Evolutionary conservation across 2,113 vertebrate genomes (phyloP), one percentile per base, ranked within the genome.

Genomic region (Pteruthius melanotis): DNA sequence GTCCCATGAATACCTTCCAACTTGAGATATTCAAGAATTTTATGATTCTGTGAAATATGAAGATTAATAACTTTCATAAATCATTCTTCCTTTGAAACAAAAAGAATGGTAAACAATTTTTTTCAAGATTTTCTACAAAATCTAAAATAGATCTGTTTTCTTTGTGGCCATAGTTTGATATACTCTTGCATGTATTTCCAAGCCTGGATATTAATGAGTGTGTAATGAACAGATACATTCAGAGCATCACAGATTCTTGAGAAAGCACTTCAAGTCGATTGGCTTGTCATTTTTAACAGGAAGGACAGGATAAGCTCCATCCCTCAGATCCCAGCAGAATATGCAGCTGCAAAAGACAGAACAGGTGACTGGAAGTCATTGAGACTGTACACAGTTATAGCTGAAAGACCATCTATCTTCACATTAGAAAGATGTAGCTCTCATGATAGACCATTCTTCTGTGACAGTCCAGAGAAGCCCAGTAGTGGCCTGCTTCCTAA

Each of bases 371-470:
- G 42, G 44, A 31, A 93, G 70, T 77, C 53, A 47, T 60, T 11
- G 24, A 28, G 45, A 35, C 74, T 45, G 57, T 72, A 37, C 69
- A 37, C 24, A 17, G 13, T 52, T 87, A 33, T 7, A 90, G 27
- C 52, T 94, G 71, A 88, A 87, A 91, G 52, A 69, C 64, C 68
- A 15, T 91, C 93, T 71, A 50, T 94, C 45, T 90, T 94, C 37
- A 54, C 17, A 40, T 50, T 81, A 42, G 45, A 87, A 88, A 61
- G 39, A 40, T 60, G 23, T 71, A 83, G 33, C 30, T 24, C 30
- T 76, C 5, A 17, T 17, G 40, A 10, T 28, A 79, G 35, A 20
- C 33, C 61, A 0, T 83, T 91, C 9, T 40, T 63, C 52, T 60
- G 3, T 61, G 61, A 28, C 15, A 78, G 13, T 75, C 22, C 17